Conservation (phyloP, 2,888 invertebrate species). For the Apodemia mormo region DNA sequence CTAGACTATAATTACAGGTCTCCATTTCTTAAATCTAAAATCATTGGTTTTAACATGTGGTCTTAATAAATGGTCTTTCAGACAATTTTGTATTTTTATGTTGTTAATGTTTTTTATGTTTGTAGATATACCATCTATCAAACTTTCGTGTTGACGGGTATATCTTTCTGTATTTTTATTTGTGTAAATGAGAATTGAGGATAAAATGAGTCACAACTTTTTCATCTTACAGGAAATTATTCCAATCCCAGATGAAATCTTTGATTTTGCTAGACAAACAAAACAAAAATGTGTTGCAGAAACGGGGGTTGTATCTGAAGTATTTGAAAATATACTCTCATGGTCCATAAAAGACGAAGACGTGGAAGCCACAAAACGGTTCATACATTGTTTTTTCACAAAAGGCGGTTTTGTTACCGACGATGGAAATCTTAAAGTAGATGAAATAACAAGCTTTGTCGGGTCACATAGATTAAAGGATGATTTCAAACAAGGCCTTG, state of each 20-base stretch:
- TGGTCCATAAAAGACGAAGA: slow-evolving; percentile 53
- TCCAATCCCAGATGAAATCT: neutral
- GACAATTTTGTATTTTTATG: neutral
- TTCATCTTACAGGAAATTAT: neutral
- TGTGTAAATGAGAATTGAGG: no score
- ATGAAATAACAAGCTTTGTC: slow-evolving; percentile 47
- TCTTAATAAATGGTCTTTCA: no score
- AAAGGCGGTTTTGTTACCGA: slow-evolving; percentile 45
- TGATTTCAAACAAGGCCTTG: slow-evolving; percentile 42
- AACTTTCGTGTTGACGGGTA: no score
- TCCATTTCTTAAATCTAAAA: no score
- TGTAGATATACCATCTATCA: no score
- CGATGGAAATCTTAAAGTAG: slow-evolving; percentile 51
- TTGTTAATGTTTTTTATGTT: neutral
- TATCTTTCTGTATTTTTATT: no score
- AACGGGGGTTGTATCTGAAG: slow-evolving; percentile 35
- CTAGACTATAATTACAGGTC: no score
- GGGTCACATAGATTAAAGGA: slow-evolving; percentile 43
- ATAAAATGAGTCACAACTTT: neutral
- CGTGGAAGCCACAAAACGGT: slow-evolving; percentile 51
- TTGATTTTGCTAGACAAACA: neutral
- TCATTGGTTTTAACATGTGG: no score
- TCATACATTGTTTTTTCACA: slow-evolving; percentile 54
- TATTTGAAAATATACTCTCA: slow-evolving; percentile 41
- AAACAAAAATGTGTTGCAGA: slow-evolving; percentile 36